A percentile compares a stretch with the other conserved stretches of the same genome.
Conservation (phyloP, 2,113 vertebrate species). For the Gadus macrocephalus region DNA sequence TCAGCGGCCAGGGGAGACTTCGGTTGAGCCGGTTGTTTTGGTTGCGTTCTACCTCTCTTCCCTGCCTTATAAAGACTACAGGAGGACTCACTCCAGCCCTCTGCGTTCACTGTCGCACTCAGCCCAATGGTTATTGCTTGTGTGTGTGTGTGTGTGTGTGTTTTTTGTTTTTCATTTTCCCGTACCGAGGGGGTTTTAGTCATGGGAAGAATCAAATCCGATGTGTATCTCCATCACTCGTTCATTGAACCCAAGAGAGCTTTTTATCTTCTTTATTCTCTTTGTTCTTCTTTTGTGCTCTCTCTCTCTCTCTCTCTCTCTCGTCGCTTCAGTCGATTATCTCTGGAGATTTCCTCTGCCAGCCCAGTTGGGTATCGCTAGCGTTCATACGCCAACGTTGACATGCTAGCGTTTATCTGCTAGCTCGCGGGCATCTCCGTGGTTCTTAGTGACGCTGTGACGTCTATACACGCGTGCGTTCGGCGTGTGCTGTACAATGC, state of each 20-base stretch:
- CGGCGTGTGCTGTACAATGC: conserved; percentile 8
- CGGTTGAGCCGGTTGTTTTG: conserved; percentile 34
- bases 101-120: neutral
- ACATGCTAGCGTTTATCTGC: no score
- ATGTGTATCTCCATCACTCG: conserved; percentile 3
- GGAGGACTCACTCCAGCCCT: neutral
- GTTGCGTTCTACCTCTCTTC: conserved; percentile 61
- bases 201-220: conserved; percentile 7
- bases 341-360: no score
- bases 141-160: neutral
- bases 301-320: neutral
- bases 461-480: neutral
- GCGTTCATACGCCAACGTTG: no score
- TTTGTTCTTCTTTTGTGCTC: neutral
- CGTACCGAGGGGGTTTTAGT: conserved; percentile 10
- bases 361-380: no score
- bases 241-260: conserved; percentile 15
- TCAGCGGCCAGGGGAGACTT: conserved; percentile 34
- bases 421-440: no score
- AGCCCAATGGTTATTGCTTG: neutral
- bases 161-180: neutral
- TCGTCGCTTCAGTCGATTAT: neutral
- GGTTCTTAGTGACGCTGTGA: no score
- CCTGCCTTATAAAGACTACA: conserved; percentile 32
- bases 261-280: neutral